Evolutionary conservation across 1,140 invertebrate genomes (phyloP).

Genomic region (Cotesia typhae): DNA sequence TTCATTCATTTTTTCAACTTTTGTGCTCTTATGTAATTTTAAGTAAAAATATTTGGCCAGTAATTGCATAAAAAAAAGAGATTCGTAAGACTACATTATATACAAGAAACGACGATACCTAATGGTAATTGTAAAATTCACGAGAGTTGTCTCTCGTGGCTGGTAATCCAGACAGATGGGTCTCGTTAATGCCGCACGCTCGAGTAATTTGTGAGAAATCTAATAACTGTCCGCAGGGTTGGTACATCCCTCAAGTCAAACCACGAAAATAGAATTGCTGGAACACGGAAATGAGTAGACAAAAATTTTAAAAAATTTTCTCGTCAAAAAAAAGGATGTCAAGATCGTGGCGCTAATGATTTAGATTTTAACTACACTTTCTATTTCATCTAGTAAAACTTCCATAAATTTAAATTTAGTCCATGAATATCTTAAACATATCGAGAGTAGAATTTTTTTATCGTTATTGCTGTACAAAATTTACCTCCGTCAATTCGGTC

Average conservation of each 20-base stretch:
- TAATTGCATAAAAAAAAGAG: conserved; percentile 12
- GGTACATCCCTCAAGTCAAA: conserved; percentile 25
- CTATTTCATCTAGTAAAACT: too few relatives aligned
- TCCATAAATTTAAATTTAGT: neutral
- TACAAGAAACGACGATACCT: conserved; percentile 2
- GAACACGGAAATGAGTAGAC: neutral
- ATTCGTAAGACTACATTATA: neutral
- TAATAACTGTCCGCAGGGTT: conserved; percentile 46
- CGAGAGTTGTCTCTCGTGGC: conserved; percentile 13
- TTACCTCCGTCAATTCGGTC: conserved; percentile 22
- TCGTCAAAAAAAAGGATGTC: neutral
- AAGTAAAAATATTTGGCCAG: neutral
- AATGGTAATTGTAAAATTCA: conserved; percentile 17
- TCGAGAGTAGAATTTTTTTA: neutral
- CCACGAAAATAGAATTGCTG: neutral
- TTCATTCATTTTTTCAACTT: neutral
- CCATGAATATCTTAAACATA: too few relatives aligned
- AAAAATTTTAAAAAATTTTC: conserved; percentile 46
- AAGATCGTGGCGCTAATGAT: neutral
- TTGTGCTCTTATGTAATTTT: neutral
- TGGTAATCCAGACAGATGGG: conserved; percentile 57
- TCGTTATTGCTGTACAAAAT: conserved; percentile 3
- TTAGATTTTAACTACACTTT: too few relatives aligned
- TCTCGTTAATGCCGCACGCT: conserved; percentile 56
- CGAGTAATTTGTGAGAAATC: conserved; percentile 59